Conservation (phyloP, 2,113 vertebrate genomes). For the Ictalurus punctatus region DNA sequence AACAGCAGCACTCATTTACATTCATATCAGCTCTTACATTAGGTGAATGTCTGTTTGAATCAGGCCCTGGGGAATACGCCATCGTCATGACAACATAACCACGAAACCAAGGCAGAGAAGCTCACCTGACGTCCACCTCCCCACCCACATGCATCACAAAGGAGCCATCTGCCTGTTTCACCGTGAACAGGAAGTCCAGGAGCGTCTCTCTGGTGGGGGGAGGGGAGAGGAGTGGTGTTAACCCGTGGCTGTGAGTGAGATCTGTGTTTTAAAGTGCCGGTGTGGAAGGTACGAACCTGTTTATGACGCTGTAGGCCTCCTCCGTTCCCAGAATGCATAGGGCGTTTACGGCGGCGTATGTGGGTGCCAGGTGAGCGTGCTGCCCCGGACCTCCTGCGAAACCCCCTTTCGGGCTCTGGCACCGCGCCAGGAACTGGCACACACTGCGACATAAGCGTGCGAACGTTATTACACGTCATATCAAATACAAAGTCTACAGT, state of each 20-base stretch:
- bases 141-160: conserved; percentile 95
- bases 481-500: too few species aligned
- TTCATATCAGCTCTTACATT: not conserved
- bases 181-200: conserved; percentile 83
- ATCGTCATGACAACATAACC: conserved; percentile 3
- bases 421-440: conserved; percentile 87
- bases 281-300: conserved; percentile 77
- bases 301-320: conserved; percentile 85
- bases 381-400: conserved; percentile 92
- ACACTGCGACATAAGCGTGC: conserved; percentile 68
- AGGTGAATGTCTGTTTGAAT: not conserved
- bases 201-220: conserved; percentile 83
- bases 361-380: conserved; percentile 92
- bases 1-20: too few species aligned
- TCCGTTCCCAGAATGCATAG: conserved; percentile 95
- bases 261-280: not conserved
- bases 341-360: conserved; percentile 90
- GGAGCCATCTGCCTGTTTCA: conserved; percentile 93
- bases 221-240: conserved; percentile 34
- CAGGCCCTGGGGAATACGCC: not conserved
- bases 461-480: not conserved
- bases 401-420: conserved; percentile 87
- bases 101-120: conserved; percentile 34
- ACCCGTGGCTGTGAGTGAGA: not conserved
- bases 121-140: conserved; percentile 96